phyloP scores from a whole-genome alignment of 2,797 vertebrate species.

The Notolabrus celidotus region DNA sequence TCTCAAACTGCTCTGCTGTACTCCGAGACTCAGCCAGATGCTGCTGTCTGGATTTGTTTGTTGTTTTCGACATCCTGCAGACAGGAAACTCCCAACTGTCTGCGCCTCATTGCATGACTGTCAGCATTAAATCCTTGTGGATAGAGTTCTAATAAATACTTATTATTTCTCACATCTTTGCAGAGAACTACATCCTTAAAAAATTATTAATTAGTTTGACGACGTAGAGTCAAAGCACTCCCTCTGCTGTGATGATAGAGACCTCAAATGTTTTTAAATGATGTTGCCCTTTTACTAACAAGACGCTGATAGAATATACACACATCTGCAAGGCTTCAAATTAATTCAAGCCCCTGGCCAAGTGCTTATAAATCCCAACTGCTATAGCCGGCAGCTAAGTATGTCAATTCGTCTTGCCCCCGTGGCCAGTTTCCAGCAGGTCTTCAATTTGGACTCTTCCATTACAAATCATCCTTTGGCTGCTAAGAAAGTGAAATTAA shows the following conservation, averaged over 20 bases:
- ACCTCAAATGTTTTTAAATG: conserved; percentile 38
- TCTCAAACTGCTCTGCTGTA: conserved; percentile 23
- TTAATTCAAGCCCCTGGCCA: conserved; percentile 69
- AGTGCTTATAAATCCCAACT: conserved; percentile 67
- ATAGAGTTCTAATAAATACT: conserved; percentile 15
- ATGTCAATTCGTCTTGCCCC: conserved; percentile 61
- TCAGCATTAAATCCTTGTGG: conserved; percentile 30
- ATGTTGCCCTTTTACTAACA: conserved; percentile 48
- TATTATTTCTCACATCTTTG: background rate
- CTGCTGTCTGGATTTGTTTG: conserved; percentile 46
- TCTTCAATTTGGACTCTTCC: conserved; percentile 67
- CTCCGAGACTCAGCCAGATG: conserved; percentile 58
- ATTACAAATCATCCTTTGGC: conserved; percentile 69
- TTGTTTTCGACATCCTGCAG: conserved; percentile 38
- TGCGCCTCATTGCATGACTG: conserved; percentile 28
- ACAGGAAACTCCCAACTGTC: conserved; percentile 25
- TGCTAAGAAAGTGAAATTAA: conserved; percentile 68
- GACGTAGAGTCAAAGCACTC: conserved; percentile 6
- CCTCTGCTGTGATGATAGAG: conserved; percentile 5
- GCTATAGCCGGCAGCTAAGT: conserved; percentile 60
- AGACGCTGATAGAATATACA: conserved; percentile 57
- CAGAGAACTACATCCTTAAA: conserved; percentile 12
- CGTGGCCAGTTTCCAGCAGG: conserved; percentile 54
- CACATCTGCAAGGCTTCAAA: conserved; percentile 71
- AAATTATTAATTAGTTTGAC: conserved; percentile 23